A percentile compares a stretch with the other conserved stretches of the same genome.
phyloP scores from a whole-genome alignment of 2,797 vertebrate genomes.

The Phaenicophaeus curvirostris region DNA sequence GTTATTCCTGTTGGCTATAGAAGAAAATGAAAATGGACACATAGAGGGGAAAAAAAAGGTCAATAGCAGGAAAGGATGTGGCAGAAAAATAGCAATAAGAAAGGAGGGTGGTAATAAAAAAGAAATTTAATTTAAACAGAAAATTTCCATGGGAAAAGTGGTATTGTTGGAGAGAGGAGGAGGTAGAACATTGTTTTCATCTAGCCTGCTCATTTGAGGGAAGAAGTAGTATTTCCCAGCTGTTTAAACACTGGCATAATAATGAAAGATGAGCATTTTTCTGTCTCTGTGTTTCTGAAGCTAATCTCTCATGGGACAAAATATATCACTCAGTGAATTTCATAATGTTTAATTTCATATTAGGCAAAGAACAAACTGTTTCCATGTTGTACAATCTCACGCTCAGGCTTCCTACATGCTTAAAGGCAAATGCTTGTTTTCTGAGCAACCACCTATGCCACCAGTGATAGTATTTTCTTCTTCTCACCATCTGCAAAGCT shows the following conservation, averaged over 20 bases:
- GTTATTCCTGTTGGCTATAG: neutral
- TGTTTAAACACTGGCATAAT: neutral
- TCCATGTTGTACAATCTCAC: neutral
- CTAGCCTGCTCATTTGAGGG: neutral
- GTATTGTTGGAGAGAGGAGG: neutral
- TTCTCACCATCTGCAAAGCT: neutral
- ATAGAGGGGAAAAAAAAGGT: neutral
- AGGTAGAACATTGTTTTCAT: neutral
- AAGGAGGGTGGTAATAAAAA: neutral
- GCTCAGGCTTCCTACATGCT: neutral
- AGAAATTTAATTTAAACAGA: neutral
- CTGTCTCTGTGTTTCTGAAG: neutral
- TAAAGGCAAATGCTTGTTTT: fast-evolving
- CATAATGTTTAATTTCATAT: neutral
- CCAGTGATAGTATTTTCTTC: neutral
- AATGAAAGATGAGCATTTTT: neutral
- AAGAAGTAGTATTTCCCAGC: neutral
- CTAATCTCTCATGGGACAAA: neutral
- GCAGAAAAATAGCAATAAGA: neutral
- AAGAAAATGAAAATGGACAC: neutral
- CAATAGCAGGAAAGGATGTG: neutral
- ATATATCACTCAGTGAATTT: neutral
- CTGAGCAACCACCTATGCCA: neutral
- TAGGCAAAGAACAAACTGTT: neutral
- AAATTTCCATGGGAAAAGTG: neutral